phyloP scores from a whole-genome alignment of 2,888 invertebrate species.

The Drosophila flavopinicola region DNA sequence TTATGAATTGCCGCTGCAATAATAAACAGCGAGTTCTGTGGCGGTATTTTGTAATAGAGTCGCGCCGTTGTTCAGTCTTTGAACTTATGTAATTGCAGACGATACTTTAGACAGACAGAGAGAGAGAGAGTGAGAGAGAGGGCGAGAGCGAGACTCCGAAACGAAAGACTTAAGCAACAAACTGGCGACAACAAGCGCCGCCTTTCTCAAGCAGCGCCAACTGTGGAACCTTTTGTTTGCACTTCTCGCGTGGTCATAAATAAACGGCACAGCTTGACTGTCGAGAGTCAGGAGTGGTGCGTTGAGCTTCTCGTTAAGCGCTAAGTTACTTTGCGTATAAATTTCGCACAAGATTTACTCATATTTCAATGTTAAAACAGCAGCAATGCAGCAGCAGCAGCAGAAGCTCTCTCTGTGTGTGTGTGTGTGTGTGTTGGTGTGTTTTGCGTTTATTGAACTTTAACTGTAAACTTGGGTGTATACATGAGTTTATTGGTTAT shows the following conservation, averaged over 20 bases:
- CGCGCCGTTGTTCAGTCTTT: constrained; percentile 45
- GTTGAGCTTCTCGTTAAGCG: constrained; percentile 36
- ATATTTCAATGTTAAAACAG: constrained; percentile 53
- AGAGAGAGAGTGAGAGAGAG: not conserved
- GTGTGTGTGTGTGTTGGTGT: constrained; percentile 7
- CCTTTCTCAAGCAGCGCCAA: constrained; percentile 28
- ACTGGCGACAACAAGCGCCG: constrained; percentile 29
- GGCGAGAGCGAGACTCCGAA: not conserved
- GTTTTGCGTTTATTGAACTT: constrained; percentile 74
- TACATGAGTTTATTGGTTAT: constrained; percentile 64
- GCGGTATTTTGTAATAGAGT: constrained; percentile 62
- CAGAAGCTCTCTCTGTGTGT: not conserved
- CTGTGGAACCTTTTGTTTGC: constrained; percentile 52
- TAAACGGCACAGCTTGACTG: constrained; percentile 34
- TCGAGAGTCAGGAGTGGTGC: not conserved
- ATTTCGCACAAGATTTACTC: constrained; percentile 55
- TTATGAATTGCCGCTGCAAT: constrained; percentile 51
- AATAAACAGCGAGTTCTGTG: constrained; percentile 32
- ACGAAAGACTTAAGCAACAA: constrained; percentile 50
- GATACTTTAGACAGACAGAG: constrained; percentile 9
- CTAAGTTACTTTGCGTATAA: constrained; percentile 46
- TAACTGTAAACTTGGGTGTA: constrained; percentile 50
- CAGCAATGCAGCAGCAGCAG: constrained; percentile 27
- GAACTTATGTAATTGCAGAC: constrained; percentile 73
- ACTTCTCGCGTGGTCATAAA: constrained; percentile 59